Evolutionary conservation across 2,797 vertebrate species (phyloP), one percentile per base, ranked within the genome.

Genomic region (Champsocephalus gunnari): DNA sequence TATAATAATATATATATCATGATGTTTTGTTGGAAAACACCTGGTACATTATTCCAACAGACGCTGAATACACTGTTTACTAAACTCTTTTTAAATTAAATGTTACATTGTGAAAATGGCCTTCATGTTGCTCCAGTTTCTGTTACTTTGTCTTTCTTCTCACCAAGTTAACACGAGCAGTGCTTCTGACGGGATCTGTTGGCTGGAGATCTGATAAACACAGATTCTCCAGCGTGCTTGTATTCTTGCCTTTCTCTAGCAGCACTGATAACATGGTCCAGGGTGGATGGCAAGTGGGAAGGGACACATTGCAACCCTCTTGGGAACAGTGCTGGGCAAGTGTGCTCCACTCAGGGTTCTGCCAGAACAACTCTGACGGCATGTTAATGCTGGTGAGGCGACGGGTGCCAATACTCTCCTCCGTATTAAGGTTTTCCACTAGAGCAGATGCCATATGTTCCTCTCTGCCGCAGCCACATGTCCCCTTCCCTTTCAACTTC

Each of bases 291-390:
- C 79, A 79, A 88, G 68, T 64, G 58, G 38, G 62, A 84, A 70
- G 76, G 80, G 78, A 88, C 83, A 87, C 75, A 61, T 71, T 75
- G 71, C 59, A 75, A 77, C 61, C 51, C 79, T 85, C 77, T 45
- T 59, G 80, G 70, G 80, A 90, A 60, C 50, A 24, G 66, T 61
- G 68, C 71, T 88, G 72, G 83, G 82, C 84, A 73, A 87, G 63
- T 79, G 74, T 76, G 70, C 75, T 75, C 82, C 77, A 87, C 83
- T 88, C 86, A 82, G 84, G 75, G 76, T 82, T 76, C 51, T 86
- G 90, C 90, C 90, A 92, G 80, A 90, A 86, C 84, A 87, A 88
- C 82, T 87, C 83, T 88, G 89, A 91, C 84, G 88, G 85, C 80
- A 83, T 88, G 88, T 82, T 88, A 85, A 87, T 82, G 83, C 79